Base-by-base conservation (phyloP, 2,888 invertebrate genomes). In the Cyrtodaria siliqua region DNA sequence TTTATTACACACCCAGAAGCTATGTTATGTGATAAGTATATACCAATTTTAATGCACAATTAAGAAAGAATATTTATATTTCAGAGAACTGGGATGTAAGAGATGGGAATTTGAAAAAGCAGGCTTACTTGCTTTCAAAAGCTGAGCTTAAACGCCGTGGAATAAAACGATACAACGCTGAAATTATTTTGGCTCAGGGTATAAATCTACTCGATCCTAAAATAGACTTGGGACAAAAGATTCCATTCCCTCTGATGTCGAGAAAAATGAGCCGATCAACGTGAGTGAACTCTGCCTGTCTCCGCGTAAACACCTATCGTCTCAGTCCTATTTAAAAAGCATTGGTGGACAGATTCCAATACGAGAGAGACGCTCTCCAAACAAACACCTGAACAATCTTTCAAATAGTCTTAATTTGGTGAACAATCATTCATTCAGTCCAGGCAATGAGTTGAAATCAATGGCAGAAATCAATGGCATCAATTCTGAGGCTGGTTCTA, bases 141-240 rank as follows among this genome's bases (percentile, higher is more conserved):
- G 86, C 87, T 16, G 92, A 92, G 67, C 74, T 92, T 20, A 92
- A 91, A 69, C 78, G 86, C 42, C 82, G 92, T 18, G 92, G 92
- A 2, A 91, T 92, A 38, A 92, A 92, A 14, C 79, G 91, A 8
- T 92, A 91, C 64, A 91, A 92, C 87, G 92, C 92, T 1, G 92
- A 92, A 82, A 88, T 92, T 26, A 82, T 92, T 33, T 83, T 92
- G 9, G 85, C 89, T 24, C 91, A 91, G 79, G 91, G 91, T 4
- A 81, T 88, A 4, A 78, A 78, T 18, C 79, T 92, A 26, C 91
- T 91, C 8, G 89, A 90, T 53, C 89, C 91, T 0, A 87, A 82
- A 70, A 85, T 79, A 23, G 82, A 84, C 14, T 60, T 80, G 0
- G 86, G 82, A 24, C 70, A 70, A n/a, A 78, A 79, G 59, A 56